phyloP scores from a whole-genome alignment of 2,888 invertebrate genomes.

The Tortrix viridana region DNA sequence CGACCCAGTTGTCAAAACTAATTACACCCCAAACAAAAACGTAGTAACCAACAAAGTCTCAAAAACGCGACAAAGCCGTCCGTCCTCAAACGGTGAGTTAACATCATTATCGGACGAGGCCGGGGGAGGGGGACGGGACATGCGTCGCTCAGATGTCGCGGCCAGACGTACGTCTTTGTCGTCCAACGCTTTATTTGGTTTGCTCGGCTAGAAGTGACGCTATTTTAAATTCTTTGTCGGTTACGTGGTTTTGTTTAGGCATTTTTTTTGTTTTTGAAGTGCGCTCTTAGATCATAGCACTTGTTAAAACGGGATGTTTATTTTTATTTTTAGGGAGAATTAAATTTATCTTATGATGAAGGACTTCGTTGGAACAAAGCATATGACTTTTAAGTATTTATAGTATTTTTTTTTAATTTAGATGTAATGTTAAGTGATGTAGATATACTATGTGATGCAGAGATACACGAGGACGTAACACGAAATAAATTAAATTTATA shows the following conservation, averaged over 20 bases:
- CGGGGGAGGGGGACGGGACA: conserved; percentile 63
- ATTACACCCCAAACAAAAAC: conserved; percentile 11
- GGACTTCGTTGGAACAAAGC: too few species aligned
- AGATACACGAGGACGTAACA: too few species aligned
- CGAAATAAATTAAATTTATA: too few species aligned
- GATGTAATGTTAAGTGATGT: too few species aligned
- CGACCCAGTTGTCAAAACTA: not conserved
- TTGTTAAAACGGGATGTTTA: not conserved
- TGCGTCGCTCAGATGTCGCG: conserved; percentile 83
- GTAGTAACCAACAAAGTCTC: conserved; percentile 53
- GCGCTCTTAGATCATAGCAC: not conserved
- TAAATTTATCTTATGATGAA: too few species aligned
- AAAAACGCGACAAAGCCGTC: conserved; percentile 78
- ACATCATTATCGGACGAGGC: conserved; percentile 73
- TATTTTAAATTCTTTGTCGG: conserved; percentile 49
- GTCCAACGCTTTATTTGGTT: conserved; percentile 80
- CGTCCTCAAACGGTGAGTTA: conserved; percentile 78
- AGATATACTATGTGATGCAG: too few species aligned
- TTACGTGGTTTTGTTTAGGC: conserved; percentile 30
- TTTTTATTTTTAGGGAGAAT: too few species aligned
- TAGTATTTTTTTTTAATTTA: too few species aligned
- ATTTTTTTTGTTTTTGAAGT: conserved; percentile 34
- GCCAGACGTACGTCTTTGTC: conserved; percentile 83
- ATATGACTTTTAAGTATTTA: too few species aligned
- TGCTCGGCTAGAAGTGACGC: conserved; percentile 72